These are phyloP conservation scores for Thryonomys swinderianus DNA, from an alignment of 2,113 vertebrate genomes.

Conservation along the genomic window DNA sequence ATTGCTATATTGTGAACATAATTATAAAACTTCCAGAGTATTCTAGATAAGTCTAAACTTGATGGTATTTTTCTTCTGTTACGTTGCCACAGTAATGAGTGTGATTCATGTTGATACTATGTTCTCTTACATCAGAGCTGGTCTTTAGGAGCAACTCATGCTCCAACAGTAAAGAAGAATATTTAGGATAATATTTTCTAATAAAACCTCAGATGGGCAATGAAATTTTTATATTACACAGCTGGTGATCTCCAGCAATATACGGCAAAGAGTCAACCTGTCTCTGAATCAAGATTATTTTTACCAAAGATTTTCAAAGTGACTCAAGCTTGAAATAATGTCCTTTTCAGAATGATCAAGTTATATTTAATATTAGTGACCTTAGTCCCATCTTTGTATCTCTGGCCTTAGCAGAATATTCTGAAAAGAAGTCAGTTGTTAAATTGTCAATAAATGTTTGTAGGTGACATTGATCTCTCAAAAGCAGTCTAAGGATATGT, in stretches of 20 bases:
- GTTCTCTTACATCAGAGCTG: not conserved
- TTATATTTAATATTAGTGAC: constrained; percentile 56
- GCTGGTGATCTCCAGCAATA: not conserved
- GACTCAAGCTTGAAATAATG: constrained; percentile 2
- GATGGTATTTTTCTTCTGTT: not conserved
- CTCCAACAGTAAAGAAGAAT: not conserved
- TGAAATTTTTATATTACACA: not conserved
- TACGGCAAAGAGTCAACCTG: not conserved
- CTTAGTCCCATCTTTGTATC: constrained; percentile 47
- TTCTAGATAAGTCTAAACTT: constrained; percentile 19
- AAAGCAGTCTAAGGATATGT: constrained; percentile 29
- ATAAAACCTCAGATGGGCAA: not conserved
- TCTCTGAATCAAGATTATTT: not conserved
- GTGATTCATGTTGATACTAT: not conserved
- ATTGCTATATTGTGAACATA: not conserved
- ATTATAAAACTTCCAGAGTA: not conserved
- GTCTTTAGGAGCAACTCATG: not conserved
- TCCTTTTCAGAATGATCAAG: not conserved
- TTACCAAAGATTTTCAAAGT: not conserved
- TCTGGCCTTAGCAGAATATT: constrained; percentile 7
- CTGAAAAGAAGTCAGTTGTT: constrained; percentile 53
- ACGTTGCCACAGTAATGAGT: not conserved
- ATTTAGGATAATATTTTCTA: not conserved
- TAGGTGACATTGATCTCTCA: constrained; percentile 58
- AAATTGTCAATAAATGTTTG: constrained; percentile 68